Percentiles rank a stretch among this genome's conserved stretches.
Conservation (phyloP, 1,140 invertebrate species). For the Drosophila aff. region DNA sequence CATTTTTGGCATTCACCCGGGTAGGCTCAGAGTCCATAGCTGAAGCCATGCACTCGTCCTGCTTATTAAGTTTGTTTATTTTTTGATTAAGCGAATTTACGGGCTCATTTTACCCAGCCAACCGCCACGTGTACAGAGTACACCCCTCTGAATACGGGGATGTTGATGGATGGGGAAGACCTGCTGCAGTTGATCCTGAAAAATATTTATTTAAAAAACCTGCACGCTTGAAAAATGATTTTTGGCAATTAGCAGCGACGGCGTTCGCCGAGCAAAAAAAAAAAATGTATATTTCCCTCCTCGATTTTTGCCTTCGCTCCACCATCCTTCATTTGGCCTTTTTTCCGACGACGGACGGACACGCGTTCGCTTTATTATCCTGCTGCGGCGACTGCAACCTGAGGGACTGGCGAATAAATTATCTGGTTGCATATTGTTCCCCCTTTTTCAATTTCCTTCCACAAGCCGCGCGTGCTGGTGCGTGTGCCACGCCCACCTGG, state of each 20-base stretch:
- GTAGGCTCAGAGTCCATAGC: not conserved
- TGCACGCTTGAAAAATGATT: conserved; percentile 78
- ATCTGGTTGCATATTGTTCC: conserved; percentile 57
- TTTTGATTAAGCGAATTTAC: conserved; percentile 75
- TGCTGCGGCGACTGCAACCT: conserved; percentile 62
- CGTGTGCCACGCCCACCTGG: conserved; percentile 67
- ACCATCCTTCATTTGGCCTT: conserved; percentile 26
- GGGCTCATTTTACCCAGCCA: conserved; percentile 31
- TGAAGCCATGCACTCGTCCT: conserved; percentile 10
- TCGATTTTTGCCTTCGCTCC: not conserved
- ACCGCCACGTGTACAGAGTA: conserved; percentile 15
- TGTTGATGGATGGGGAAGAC: conserved; percentile 27
- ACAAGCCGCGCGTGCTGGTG: conserved; percentile 65
- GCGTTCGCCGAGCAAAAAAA: conserved; percentile 19
- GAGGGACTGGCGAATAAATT: conserved; percentile 58
- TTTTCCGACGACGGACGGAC: conserved; percentile 41
- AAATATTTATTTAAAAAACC: conserved; percentile 49
- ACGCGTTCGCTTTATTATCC: conserved; percentile 76
- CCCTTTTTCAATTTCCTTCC: conserved; percentile 18
- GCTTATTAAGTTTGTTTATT: conserved; percentile 74
- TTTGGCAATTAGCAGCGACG: conserved; percentile 76
- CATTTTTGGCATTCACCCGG: conserved; percentile 43
- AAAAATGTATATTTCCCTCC: conserved; percentile 35
- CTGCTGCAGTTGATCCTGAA: conserved; percentile 36
- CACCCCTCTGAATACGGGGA: not conserved